phyloP scores from a whole-genome alignment of 2,888 invertebrate species.

The Drosophila anomelani region DNA sequence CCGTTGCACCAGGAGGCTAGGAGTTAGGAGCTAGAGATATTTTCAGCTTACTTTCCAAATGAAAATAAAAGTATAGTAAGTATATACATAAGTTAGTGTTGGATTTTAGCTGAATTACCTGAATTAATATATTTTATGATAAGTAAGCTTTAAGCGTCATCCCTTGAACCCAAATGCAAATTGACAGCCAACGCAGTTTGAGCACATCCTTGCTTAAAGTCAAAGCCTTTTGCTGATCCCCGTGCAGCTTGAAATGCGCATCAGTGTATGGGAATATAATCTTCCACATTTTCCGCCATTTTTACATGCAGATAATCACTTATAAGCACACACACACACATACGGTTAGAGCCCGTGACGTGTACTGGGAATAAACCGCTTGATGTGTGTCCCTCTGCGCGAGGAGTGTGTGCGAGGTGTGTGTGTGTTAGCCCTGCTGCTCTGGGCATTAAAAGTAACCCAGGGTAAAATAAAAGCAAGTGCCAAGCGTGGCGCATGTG shows the following conservation, averaged over 20 bases:
- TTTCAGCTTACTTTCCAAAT: no score
- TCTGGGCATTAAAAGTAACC: slow-evolving; percentile 68
- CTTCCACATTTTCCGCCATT: slow-evolving; percentile 23
- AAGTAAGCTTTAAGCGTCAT: neutral
- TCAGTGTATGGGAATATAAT: slow-evolving; percentile 21
- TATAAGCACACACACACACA: slow-evolving; percentile 21
- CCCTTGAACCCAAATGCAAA: neutral
- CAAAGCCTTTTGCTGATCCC: neutral
- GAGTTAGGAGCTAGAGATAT: neutral
- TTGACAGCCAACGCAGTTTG: neutral
- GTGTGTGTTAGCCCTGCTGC: slow-evolving; percentile 34
- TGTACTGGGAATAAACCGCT: slow-evolving; percentile 67
- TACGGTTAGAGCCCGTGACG: slow-evolving; percentile 28
- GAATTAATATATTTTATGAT: neutral
- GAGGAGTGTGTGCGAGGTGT: neutral
- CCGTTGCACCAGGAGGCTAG: slow-evolving; percentile 20
- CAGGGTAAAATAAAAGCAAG: slow-evolving; percentile 74
- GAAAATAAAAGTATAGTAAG: neutral
- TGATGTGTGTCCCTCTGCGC: slow-evolving; percentile 37
- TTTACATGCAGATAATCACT: slow-evolving; percentile 66
- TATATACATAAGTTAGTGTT: no score
- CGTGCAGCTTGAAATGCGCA: slow-evolving; percentile 30
- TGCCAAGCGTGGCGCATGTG: slow-evolving; percentile 57
- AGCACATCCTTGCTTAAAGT: neutral
- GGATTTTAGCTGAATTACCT: neutral